phyloP scores from a whole-genome alignment of 2,888 invertebrate species.

The Cerastis rubricosa region DNA sequence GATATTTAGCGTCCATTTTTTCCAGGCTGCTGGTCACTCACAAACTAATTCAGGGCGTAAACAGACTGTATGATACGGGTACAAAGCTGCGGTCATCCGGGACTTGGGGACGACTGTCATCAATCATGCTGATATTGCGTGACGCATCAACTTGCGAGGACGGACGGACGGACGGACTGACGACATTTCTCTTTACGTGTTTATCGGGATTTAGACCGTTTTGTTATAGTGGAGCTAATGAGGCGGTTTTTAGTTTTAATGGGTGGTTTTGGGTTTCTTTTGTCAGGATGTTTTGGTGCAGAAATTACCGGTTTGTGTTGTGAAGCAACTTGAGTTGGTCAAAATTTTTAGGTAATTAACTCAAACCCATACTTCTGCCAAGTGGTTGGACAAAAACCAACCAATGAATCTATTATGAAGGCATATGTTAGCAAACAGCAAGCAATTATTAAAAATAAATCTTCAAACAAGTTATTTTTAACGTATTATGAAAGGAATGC shows the following conservation, averaged over 20 bases:
- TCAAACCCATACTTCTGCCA: not conserved
- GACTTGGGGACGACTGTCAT: conserved; percentile 74
- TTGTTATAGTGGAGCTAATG: conserved; percentile 53
- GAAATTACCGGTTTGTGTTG: not conserved
- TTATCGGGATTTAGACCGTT: conserved; percentile 65
- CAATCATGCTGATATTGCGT: conserved; percentile 87
- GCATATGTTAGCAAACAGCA: not conserved
- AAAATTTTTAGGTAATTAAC: not conserved
- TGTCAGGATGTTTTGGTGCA: not conserved
- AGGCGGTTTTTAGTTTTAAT: conserved; percentile 29
- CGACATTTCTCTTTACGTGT: conserved; percentile 79
- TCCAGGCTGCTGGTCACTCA: conserved; percentile 59
- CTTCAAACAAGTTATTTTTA: not conserved
- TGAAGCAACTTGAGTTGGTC: not conserved
- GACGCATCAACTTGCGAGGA: conserved; percentile 81
- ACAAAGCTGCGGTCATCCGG: conserved; percentile 72
- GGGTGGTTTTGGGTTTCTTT: not conserved
- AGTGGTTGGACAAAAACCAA: not conserved
- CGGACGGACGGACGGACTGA: conserved; percentile 47
- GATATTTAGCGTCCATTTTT: conserved; percentile 64
- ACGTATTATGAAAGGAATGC: not conserved
- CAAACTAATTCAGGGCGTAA: conserved; percentile 65
- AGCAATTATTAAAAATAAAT: not conserved
- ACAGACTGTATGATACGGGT: conserved; percentile 66
- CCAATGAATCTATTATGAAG: not conserved